phyloP scores from a whole-genome alignment of 2,797 vertebrate species.

The Thamnophis elegans region DNA sequence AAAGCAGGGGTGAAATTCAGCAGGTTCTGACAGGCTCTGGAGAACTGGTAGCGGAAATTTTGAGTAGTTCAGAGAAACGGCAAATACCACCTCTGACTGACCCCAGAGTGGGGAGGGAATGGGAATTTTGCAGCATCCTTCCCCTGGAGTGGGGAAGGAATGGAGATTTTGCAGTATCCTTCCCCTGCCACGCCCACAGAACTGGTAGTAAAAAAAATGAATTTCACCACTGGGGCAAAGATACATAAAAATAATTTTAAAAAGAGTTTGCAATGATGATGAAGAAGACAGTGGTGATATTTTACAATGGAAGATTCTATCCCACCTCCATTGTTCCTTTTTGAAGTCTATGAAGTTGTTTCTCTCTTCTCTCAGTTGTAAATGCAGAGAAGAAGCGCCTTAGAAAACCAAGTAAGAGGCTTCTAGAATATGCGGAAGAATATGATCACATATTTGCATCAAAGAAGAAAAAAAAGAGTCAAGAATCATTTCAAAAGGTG shows the following conservation, averaged over 20 bases:
- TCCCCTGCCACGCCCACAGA: too few species aligned
- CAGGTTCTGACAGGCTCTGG: too few species aligned
- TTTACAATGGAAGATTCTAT: not conserved
- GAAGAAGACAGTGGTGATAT: not conserved
- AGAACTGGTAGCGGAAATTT: too few species aligned
- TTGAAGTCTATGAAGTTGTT: conserved; percentile 57
- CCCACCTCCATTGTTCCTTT: conserved; percentile 2
- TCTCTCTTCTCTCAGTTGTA: conserved; percentile 67
- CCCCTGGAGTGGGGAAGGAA: too few species aligned
- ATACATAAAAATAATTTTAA: not conserved
- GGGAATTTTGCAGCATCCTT: too few species aligned
- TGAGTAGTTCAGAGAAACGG: too few species aligned
- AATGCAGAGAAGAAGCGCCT: conserved; percentile 89
- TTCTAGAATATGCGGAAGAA: conserved; percentile 93
- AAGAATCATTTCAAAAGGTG: conserved; percentile 77
- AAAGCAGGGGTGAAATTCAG: not conserved
- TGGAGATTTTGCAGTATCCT: too few species aligned
- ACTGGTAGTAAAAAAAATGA: too few species aligned
- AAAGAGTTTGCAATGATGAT: not conserved
- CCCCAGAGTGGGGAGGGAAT: too few species aligned
- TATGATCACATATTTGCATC: conserved; percentile 90
- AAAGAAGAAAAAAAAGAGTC: conserved; percentile 90
- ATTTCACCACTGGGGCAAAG: not conserved
- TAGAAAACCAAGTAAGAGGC: conserved; percentile 94
- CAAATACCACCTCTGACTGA: too few species aligned